Base-by-base conservation (phyloP, 2,113 vertebrate species). In the Petrocephalus zakoni region DNA sequence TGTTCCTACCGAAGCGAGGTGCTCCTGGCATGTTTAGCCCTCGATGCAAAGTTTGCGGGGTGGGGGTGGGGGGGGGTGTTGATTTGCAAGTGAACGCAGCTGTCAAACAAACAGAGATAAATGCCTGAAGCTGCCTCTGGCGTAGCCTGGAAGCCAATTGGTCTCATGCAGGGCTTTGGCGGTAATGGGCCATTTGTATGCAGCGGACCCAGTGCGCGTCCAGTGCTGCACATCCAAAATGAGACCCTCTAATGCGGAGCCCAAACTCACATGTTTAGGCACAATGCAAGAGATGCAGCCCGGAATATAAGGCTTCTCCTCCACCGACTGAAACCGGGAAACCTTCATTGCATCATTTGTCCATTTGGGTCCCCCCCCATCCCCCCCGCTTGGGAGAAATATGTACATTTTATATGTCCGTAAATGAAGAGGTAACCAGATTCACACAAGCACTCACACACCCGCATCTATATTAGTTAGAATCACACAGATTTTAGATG, bases 181-280 rank as follows among this genome's bases (percentile, higher is more conserved):
- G 51, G 86, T 61, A 87, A 61, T 87, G 86, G 53, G 55, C 51
- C 7, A 87, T 87, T 87, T 61, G 86, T 87, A 87, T 87, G 86
- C 86, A 64, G 86, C 10, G 17, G 53, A 58, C 56, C 37, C 1
- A 1, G 17, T 64, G 34, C 9, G 84, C 7, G 84, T 56, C 52
- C 84, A 86, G 52, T 15, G 84, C 84, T 2, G 17, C 25, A 55
- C 46, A 55, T 86, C 84, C 29, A 19, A 56, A 86, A 86, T 86
- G 84, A 86, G 49, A 56, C 84, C 49, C 52, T 25, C 84, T 56
- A 64, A 56, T 87, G 56, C 22, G 8, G 29, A 29, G 51, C 53
- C 86, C 34, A 61, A 61, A 64, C 56, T 61, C 5, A 34, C 56
- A 37, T 61, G 55, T 87, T 87, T 61, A 87, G 86, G 5, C 17